Conservation (phyloP, 1,140 invertebrate genomes). For the Muscidifurax raptorellus region DNA sequence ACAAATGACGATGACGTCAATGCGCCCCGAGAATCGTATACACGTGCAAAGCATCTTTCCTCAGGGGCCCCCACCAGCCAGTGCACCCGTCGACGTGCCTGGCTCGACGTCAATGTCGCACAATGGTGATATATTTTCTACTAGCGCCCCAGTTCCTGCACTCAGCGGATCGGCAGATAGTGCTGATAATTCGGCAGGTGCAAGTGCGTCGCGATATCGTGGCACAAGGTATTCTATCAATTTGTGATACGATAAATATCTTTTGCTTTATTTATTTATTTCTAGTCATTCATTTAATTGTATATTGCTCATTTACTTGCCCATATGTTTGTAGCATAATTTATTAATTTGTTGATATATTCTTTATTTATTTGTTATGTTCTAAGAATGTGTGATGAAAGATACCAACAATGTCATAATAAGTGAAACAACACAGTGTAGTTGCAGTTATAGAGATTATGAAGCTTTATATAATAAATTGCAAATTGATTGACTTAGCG, state of each 20-base stretch:
- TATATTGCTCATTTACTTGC: neutral
- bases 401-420: neutral
- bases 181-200: conserved; percentile 18
- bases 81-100: conserved; percentile 71
- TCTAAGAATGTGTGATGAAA: neutral
- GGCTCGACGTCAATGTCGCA: conserved; percentile 37
- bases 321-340: neutral
- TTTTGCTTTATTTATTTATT: neutral
- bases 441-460: too few species aligned
- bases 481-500: neutral
- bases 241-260: neutral
- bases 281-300: neutral
- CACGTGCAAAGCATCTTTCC: conserved; percentile 73
- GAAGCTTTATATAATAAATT: neutral
- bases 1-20: conserved; percentile 85
- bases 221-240: conserved; percentile 44
- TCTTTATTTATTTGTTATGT: neutral
- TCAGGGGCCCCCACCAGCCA: conserved; percentile 68
- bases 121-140: conserved; percentile 52
- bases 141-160: conserved; percentile 56
- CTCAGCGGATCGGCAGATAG: conserved; percentile 51
- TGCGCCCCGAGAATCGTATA: conserved; percentile 76
- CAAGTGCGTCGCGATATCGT: conserved; percentile 26
- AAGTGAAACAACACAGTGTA: too few species aligned
- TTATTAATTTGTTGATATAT: neutral